Evolutionary conservation across 2,113 vertebrate genomes (phyloP).

Genomic region (Spermophilus dauricus): DNA sequence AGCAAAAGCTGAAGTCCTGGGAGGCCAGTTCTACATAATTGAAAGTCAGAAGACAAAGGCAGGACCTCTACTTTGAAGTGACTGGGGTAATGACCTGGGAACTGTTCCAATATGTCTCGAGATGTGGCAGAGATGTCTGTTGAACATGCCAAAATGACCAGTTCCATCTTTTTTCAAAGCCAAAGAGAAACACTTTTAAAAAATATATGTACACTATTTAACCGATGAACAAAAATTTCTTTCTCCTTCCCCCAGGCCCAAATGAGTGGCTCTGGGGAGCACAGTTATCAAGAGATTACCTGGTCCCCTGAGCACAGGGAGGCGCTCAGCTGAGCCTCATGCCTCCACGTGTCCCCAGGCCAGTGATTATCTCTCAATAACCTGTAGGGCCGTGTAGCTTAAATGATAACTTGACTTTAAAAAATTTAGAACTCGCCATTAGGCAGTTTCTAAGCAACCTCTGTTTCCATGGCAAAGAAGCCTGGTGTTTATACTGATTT

Average conservation of each 20-base stretch:
- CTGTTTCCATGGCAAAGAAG: constrained; percentile 91
- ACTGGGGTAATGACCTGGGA: constrained; percentile 62
- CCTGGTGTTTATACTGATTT: constrained; percentile 87
- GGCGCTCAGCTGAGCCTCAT: constrained; percentile 71
- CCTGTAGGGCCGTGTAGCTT: constrained; percentile 80
- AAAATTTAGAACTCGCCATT: constrained; percentile 85
- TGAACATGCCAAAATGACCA: constrained; percentile 58
- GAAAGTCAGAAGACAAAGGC: constrained; percentile 63
- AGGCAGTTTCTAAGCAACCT: constrained; percentile 91
- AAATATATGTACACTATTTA: constrained; percentile 69
- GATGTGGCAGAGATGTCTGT: constrained; percentile 31
- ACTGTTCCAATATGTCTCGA: constrained; percentile 54
- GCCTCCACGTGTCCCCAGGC: constrained; percentile 63
- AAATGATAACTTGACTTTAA: constrained; percentile 88
- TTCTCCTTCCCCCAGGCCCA: constrained; percentile 75
- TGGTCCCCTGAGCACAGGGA: constrained; percentile 65
- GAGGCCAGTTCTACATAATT: constrained; percentile 11
- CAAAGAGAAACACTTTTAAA: constrained; percentile 69
- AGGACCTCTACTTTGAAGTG: constrained; percentile 53
- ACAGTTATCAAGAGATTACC: constrained; percentile 70
- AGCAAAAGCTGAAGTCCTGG: not conserved
- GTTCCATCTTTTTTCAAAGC: constrained; percentile 65
- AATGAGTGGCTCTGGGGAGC: constrained; percentile 57
- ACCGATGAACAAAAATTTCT: constrained; percentile 76
- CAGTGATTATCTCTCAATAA: constrained; percentile 81